Percentiles rank a stretch among this genome's conserved stretches.
These are phyloP conservation scores for Sander vitreus DNA, from an alignment of 2,113 vertebrate genomes.

Conservation along the genomic window DNA sequence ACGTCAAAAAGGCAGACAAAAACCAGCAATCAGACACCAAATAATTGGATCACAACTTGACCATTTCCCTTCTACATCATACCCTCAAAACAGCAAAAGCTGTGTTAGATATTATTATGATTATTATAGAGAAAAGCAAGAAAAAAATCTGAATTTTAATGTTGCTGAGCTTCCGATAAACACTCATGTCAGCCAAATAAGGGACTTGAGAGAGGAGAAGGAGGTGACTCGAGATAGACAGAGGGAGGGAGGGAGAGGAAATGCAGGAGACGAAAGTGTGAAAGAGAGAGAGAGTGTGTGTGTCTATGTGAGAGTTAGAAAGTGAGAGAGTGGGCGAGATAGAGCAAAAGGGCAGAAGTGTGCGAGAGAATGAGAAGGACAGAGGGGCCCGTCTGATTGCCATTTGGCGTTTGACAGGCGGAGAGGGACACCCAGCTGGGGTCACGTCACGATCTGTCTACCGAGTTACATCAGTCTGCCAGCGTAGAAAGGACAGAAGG, in stretches of 20 bases:
- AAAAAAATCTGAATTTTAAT: slow-evolving; percentile 20
- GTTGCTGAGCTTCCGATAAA: neutral
- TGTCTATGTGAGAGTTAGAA: neutral
- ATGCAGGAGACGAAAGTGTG: neutral
- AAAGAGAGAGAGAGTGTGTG: neutral
- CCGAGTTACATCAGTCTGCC: slow-evolving; percentile 29
- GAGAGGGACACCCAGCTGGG: slow-evolving; percentile 42
- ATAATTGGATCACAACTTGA: neutral
- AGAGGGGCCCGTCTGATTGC: slow-evolving; percentile 40
- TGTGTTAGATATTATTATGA: too few relatives aligned
- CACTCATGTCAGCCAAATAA: slow-evolving; percentile 20
- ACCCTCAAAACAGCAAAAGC: too few relatives aligned
- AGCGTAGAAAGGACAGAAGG: slow-evolving; percentile 21
- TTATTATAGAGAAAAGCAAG: too few relatives aligned
- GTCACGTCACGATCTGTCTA: slow-evolving; percentile 42
- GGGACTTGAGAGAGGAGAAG: neutral
- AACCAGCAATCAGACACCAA: neutral
- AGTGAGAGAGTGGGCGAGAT: slow-evolving; percentile 35
- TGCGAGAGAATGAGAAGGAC: slow-evolving; percentile 31
- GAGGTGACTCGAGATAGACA: slow-evolving; percentile 1
- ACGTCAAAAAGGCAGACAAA: neutral
- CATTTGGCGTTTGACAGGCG: slow-evolving; percentile 56
- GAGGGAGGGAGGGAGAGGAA: neutral
- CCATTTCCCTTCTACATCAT: neutral
- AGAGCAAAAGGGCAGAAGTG: slow-evolving; percentile 16